Conservation (phyloP, 2,797 vertebrate genomes). For the Busarellus nigricollis region DNA sequence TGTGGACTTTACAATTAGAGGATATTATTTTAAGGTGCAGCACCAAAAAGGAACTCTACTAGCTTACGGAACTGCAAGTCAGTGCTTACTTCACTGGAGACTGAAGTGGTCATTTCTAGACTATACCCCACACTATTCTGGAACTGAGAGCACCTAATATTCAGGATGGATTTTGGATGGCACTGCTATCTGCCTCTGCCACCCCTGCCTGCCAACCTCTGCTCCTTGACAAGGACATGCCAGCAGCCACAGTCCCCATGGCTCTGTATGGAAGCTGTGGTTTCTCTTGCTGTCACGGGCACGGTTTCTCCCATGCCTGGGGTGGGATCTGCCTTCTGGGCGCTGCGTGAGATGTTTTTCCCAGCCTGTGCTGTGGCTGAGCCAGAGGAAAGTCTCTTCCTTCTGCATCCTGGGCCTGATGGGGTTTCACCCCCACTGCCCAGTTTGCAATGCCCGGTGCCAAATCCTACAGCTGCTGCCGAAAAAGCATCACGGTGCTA, state of each 20-base stretch:
- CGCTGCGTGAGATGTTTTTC: not conserved
- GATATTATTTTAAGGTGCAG: not conserved
- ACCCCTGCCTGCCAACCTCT: not conserved
- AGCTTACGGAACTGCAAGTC: not conserved
- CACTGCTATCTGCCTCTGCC: not conserved
- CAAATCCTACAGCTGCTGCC: not conserved
- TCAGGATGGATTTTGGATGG: not conserved
- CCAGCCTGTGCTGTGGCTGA: not conserved
- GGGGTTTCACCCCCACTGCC: not conserved
- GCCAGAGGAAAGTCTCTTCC: not conserved
- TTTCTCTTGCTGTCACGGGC: not conserved
- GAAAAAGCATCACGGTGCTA: not conserved
- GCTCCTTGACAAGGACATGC: not conserved
- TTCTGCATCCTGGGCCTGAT: not conserved
- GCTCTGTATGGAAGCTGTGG: not conserved
- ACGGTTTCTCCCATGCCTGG: rapidly evolving
- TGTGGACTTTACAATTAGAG: not conserved
- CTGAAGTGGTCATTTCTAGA: not conserved
- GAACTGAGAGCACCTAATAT: not conserved
- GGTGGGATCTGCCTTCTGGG: not conserved
- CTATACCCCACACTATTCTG: rapidly evolving
- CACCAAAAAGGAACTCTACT: not conserved
- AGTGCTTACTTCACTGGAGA: not conserved
- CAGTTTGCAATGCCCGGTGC: not conserved
- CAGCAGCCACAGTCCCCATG: rapidly evolving